A percentile compares a stretch with the other conserved stretches of the same genome.
Evolutionary conservation across 2,797 vertebrate species (phyloP).

Genomic region (Hozukius guyotensis): DNA sequence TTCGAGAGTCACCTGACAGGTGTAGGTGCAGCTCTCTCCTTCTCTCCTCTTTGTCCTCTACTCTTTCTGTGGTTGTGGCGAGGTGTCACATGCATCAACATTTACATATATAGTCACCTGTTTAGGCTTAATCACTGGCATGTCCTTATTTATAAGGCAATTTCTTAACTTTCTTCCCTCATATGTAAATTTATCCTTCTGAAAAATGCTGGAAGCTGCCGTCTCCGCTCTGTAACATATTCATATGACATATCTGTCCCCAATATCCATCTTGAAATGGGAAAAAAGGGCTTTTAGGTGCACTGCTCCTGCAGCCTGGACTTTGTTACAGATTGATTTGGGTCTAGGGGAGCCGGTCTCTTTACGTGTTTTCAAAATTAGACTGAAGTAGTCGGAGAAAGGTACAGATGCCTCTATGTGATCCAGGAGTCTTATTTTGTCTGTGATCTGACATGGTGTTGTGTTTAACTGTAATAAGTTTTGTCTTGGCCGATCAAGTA

Average conservation of each 20-base stretch:
- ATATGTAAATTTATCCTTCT: neutral
- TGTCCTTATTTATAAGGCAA: neutral
- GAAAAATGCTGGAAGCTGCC: neutral
- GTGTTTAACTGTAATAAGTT: neutral
- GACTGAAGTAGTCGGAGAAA: neutral
- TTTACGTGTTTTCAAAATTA: neutral
- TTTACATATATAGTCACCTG: constrained; percentile 14
- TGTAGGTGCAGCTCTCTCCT: constrained; percentile 57
- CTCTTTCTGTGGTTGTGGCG: constrained; percentile 1
- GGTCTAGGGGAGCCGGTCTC: neutral
- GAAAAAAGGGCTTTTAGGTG: neutral
- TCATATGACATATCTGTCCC: neutral
- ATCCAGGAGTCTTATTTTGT: neutral
- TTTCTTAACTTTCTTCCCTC: neutral
- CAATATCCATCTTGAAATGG: neutral
- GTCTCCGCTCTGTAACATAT: neutral
- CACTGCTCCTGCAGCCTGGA: neutral
- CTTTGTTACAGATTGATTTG: neutral
- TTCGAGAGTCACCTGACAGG: constrained; percentile 76
- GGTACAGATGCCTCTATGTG: neutral
- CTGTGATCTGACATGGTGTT: neutral
- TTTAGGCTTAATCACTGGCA: neutral
- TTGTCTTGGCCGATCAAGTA: neutral
- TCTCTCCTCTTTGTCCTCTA: constrained; percentile 52
- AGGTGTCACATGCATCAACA: constrained; percentile 21